Conservation (phyloP, 1,140 invertebrate species). For the Lepidurus arcticus region DNA sequence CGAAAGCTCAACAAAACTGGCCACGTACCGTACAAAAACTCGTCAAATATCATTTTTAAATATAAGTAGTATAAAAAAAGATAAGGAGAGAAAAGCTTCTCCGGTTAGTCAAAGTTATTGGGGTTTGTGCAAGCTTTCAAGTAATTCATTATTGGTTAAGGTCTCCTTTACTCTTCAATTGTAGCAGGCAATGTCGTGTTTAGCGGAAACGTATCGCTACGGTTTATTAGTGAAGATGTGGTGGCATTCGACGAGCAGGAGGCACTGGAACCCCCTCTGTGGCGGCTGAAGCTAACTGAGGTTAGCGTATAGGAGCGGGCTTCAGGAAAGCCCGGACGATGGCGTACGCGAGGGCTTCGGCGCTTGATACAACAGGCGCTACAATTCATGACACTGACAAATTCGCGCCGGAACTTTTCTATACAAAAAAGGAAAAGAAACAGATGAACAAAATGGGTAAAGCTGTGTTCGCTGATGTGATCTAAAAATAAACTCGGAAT, state of each 20-base stretch:
- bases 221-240: neutral
- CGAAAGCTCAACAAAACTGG: no score
- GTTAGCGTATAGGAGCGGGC: neutral
- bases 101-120: no score
- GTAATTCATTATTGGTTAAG: neutral
- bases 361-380: slow-evolving; percentile 2
- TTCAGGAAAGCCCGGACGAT: neutral
- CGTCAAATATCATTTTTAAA: no score
- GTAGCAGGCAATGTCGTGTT: neutral
- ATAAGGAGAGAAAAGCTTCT: no score
- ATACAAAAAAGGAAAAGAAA: neutral
- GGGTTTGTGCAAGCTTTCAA: no score
- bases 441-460: no score
- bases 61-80: no score
- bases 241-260: neutral
- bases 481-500: no score
- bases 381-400: slow-evolving; percentile 6
- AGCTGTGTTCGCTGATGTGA: no score
- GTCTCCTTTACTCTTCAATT: neutral
- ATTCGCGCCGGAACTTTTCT: slow-evolving; percentile 30
- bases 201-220: neutral
- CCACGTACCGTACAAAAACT: no score
- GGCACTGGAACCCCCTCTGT: neutral
- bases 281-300: neutral
- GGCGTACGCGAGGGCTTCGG: neutral